Percentiles rank a stretch among this genome's conserved stretches.
phyloP scores from a whole-genome alignment of 2,888 invertebrate species.

The Xestia rhomboidea region DNA sequence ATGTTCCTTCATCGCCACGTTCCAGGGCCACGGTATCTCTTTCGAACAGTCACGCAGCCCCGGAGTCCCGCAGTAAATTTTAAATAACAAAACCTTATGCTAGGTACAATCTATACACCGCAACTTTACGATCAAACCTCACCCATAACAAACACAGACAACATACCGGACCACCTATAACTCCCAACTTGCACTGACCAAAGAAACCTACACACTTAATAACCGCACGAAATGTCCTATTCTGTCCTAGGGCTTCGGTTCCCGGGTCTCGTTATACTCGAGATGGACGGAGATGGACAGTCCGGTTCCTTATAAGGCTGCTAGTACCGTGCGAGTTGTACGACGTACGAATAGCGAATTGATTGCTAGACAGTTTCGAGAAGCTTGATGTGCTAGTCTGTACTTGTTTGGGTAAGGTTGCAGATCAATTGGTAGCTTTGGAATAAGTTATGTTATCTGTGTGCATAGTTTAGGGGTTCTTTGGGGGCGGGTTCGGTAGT shows the following conservation, averaged over 20 bases:
- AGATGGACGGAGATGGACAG: constrained; percentile 63
- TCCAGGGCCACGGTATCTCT: too few species aligned
- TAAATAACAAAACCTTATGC: background rate
- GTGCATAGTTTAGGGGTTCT: background rate
- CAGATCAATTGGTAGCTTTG: constrained; percentile 15
- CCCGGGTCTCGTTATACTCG: constrained; percentile 43
- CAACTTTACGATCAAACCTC: background rate
- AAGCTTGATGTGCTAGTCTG: too few species aligned
- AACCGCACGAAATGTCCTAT: constrained; percentile 59
- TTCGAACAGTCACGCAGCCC: too few species aligned
- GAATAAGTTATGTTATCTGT: constrained; percentile 17
- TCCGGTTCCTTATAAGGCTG: constrained; percentile 53
- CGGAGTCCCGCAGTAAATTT: too few species aligned
- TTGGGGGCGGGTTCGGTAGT: background rate
- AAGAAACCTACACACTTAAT: constrained; percentile 61
- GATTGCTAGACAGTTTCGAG: constrained; percentile 26
- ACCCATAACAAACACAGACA: constrained; percentile 17
- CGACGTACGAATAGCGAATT: constrained; percentile 55
- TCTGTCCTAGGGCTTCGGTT: constrained; percentile 43
- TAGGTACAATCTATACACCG: background rate
- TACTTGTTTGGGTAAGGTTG: constrained; percentile 27
- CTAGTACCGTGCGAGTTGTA: constrained; percentile 39
- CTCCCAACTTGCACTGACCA: constrained; percentile 28
- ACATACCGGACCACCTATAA: constrained; percentile 41
- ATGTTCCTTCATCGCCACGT: too few species aligned